Evolutionary conservation across 2,797 vertebrate species (phyloP).

Genomic region (Huso huso): DNA sequence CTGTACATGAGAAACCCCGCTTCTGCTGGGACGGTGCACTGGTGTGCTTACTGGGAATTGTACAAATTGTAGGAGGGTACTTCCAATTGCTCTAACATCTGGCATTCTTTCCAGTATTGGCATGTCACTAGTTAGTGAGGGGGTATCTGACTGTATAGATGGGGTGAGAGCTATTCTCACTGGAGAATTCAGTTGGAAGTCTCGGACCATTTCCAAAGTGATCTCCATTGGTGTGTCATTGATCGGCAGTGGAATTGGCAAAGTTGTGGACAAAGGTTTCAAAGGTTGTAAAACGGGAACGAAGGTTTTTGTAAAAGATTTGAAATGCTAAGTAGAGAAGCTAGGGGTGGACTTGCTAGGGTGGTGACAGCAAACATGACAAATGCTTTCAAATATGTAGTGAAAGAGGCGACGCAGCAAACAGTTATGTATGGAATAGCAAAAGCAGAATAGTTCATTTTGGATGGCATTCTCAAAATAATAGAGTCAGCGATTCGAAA

Average conservation of each 20-base stretch:
- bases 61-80: too few species aligned
- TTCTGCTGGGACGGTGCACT: too few species aligned
- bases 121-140: slow-evolving; percentile 1
- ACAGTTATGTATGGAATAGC: background rate
- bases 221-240: slow-evolving; percentile 16
- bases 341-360: background rate
- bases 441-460: slow-evolving; percentile 4
- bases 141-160: slow-evolving; percentile 20
- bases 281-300: slow-evolving; percentile 1
- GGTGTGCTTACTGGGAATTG: too few species aligned
- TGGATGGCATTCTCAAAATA: too few species aligned
- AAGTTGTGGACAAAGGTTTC: slow-evolving; percentile 15
- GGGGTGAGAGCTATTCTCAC: slow-evolving; percentile 20
- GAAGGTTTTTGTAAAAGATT: slow-evolving; percentile 3
- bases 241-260: slow-evolving; percentile 17
- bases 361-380: slow-evolving; percentile 12
- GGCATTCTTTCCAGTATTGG: too few species aligned
- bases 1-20: too few species aligned
- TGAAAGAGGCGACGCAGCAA: background rate
- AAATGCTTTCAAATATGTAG: slow-evolving; percentile 4
- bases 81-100: too few species aligned
- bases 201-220: slow-evolving; percentile 12
- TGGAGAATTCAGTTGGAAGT: slow-evolving; percentile 32
- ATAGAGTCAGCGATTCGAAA: too few species aligned
- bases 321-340: slow-evolving; percentile 9